Percentiles rank a stretch among this genome's conserved stretches.
These are phyloP conservation scores for Muricea muricata DNA, from an alignment of 92 coral and sea anemone genomes.

Conservation along the genomic window DNA sequence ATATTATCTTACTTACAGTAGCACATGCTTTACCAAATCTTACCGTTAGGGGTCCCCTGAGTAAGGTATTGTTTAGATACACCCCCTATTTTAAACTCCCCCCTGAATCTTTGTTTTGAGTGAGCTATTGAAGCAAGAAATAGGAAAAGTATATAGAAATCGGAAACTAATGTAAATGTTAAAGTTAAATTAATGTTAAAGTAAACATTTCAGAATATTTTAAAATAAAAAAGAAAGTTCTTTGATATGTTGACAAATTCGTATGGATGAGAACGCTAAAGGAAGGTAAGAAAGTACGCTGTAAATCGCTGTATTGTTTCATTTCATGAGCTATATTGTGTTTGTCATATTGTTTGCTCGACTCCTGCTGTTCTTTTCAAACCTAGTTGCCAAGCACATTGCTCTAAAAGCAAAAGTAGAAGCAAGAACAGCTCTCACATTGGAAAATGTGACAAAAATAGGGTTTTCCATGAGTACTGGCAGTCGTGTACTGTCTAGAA, in stretches of 20 bases:
- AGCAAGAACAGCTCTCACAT: neutral
- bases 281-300: constrained; percentile 9
- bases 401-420: neutral
- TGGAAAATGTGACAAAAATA: neutral
- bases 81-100: too few species aligned
- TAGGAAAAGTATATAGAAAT: too few species aligned
- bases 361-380: neutral
- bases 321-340: neutral
- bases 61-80: too few species aligned
- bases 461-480: neutral
- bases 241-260: neutral
- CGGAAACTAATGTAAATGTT: too few species aligned
- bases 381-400: neutral
- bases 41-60: too few species aligned
- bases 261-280: neutral
- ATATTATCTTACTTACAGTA: too few species aligned
- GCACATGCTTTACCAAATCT: too few species aligned
- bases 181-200: too few species aligned
- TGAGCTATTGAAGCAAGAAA: too few species aligned
- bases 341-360: neutral
- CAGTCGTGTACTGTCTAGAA: neutral
- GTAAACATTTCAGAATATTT: too few species aligned
- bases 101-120: too few species aligned
- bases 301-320: neutral
- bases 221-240: neutral